Evolutionary conservation across 1,140 invertebrate species (phyloP).

Genomic region (Zaprionus tsacasi): DNA sequence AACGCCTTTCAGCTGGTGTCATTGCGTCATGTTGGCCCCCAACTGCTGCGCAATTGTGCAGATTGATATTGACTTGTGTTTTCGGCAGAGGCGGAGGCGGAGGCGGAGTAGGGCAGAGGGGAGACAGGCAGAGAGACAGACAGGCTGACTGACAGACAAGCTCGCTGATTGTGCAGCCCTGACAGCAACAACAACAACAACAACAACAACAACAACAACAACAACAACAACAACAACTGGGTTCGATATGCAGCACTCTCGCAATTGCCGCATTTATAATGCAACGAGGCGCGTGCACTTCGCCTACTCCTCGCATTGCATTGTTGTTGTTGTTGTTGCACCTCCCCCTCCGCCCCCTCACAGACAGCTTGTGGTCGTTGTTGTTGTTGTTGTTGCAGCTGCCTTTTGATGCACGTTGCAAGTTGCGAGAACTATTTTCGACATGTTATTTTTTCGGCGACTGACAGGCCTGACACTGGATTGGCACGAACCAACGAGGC

Average conservation of each 20-base stretch:
- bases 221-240: not conserved
- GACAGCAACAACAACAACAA: conserved; percentile 9
- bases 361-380: not conserved
- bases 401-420: conserved; percentile 35
- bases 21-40: conserved; percentile 7
- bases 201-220: conserved; percentile 18
- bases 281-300: conserved; percentile 63
- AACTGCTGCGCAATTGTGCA: conserved; percentile 12
- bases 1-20: conserved; percentile 17
- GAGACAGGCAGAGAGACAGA: not conserved
- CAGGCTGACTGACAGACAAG: conserved; percentile 27
- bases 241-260: conserved; percentile 65
- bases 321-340: conserved; percentile 26
- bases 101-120: conserved; percentile 3
- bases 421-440: conserved; percentile 43
- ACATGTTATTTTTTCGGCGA: conserved; percentile 63
- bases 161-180: conserved; percentile 23
- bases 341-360: too few relatives aligned
- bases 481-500: conserved; percentile 39
- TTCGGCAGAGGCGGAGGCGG: conserved; percentile 15
- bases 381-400: conserved; percentile 33
- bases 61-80: conserved; percentile 31
- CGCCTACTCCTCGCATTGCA: conserved; percentile 3
- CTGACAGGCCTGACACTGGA: conserved; percentile 65
- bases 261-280: conserved; percentile 78